A percentile compares a stretch with the other conserved stretches of the same genome.
phyloP scores from a whole-genome alignment of 2,113 vertebrate genomes.

The Carettochelys insculpta region DNA sequence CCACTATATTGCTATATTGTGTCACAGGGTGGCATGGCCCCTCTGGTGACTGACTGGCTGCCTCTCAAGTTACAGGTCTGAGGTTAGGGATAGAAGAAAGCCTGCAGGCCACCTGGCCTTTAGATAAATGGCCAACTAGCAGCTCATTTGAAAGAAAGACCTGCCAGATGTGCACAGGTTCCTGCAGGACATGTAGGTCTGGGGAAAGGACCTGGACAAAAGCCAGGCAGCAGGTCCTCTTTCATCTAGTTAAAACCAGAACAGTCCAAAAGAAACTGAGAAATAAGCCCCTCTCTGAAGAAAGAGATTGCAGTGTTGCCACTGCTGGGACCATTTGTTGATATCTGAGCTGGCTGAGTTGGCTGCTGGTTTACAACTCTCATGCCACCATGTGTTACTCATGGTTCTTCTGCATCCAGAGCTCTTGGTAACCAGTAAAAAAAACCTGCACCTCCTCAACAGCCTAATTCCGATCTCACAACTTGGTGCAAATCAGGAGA shows the following conservation, averaged over 20 bases:
- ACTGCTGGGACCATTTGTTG: neutral
- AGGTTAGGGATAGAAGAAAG: neutral
- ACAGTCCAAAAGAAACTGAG: neutral
- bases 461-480: neutral
- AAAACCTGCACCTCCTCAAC: fast-evolving
- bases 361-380: neutral
- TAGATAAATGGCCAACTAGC: neutral
- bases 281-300: neutral
- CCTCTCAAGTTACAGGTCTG: neutral
- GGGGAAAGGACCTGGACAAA: neutral
- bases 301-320: neutral
- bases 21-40: neutral
- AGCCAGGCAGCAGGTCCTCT: neutral
- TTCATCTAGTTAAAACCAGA: neutral
- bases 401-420: too few species aligned
- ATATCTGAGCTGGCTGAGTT: neutral
- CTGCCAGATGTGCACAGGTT: neutral
- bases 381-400: neutral
- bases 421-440: neutral
- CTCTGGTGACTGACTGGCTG: fast-evolving
- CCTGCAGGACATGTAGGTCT: too few species aligned
- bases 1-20: neutral
- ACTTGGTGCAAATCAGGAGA: neutral
- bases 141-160: neutral
- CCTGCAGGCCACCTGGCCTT: neutral